phyloP scores from a whole-genome alignment of 2,797 vertebrate species.

The Scleropages formosus region DNA sequence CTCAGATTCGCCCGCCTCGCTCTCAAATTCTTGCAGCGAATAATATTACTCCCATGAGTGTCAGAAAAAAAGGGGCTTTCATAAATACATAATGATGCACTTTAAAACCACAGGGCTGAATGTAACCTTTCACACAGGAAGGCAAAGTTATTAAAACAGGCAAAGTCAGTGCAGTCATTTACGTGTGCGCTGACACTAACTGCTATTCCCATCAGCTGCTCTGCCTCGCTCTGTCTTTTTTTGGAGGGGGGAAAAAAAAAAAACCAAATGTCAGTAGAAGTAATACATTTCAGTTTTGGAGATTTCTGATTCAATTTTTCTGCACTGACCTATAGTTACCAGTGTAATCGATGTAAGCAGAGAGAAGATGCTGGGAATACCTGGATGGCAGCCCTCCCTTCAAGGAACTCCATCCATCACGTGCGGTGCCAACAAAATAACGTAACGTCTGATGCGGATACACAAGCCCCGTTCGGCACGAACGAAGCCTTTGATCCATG shows the following conservation, averaged over 20 bases:
- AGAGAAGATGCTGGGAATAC: conserved; percentile 55
- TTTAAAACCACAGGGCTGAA: conserved; percentile 60
- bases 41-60: not conserved
- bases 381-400: conserved; percentile 51
- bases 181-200: conserved; percentile 54
- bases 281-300: conserved; percentile 62
- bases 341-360: conserved; percentile 65
- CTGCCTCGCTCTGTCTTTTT: conserved; percentile 49
- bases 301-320: conserved; percentile 74
- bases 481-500: conserved; percentile 66
- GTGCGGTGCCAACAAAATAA: conserved; percentile 58
- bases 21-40: no score
- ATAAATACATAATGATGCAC: conserved; percentile 56
- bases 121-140: conserved; percentile 62
- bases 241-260: conserved; percentile 29
- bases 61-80: not conserved
- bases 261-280: conserved; percentile 58
- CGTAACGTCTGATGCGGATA: conserved; percentile 52
- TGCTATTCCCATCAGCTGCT: conserved; percentile 54
- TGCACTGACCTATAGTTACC: conserved; percentile 64
- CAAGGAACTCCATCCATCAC: conserved; percentile 61
- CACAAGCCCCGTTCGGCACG: conserved; percentile 53
- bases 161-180: conserved; percentile 61
- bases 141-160: conserved; percentile 57
- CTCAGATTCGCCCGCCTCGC: not conserved